Evolutionary conservation across 2,113 vertebrate species (phyloP), one percentile per base, ranked within the genome.

Genomic region (Heterotis niloticus): DNA sequence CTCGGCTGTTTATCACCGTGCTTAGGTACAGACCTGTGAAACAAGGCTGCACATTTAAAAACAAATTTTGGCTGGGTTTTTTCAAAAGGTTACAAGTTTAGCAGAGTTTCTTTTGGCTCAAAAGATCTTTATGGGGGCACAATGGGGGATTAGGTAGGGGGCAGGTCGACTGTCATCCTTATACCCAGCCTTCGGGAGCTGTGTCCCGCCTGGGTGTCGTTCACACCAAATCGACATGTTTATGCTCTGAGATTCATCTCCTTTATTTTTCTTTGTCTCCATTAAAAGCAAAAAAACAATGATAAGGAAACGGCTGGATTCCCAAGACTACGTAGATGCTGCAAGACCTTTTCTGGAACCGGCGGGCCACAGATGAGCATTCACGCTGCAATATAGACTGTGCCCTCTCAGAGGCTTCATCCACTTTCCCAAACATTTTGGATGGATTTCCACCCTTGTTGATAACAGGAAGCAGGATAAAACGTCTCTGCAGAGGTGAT

Each of bases 101-200:
- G 72, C 44, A 59, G 67, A 66, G 57, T 44, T 79, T 59, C 66
- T 26, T 82, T 84, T 73, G 75, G 75, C 56, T 80, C 88, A 86
- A 90, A 87, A 85, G 87, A 90, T 88, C 87, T 86, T 44, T 44
- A 44, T 7, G 34, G 34, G 60, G 73, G 57, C 62, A 66, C 54
- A 66, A 76, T 66, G 72, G 83, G 79, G 79, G 74, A 76, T 71
- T 73, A 66, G 80, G 24, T 54, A 60, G 82, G 83, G 67, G 81
- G 28, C 82, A 78, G 54, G 24, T 51, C 64, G 76, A 83, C 68
- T 82, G 77, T 23, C 14, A 23, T 77, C 79, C 82, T 82, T 44
- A 84, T 81, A 85, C 84, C 77, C 86, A 91, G 88, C 82, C 88
- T 87, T 90, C 84, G 81, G 88, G 86, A 23, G 23, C 75, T 24